These are phyloP conservation scores for Rhinoderma darwinii DNA, from an alignment of 2,113 vertebrate species.

Conservation along the genomic window DNA sequence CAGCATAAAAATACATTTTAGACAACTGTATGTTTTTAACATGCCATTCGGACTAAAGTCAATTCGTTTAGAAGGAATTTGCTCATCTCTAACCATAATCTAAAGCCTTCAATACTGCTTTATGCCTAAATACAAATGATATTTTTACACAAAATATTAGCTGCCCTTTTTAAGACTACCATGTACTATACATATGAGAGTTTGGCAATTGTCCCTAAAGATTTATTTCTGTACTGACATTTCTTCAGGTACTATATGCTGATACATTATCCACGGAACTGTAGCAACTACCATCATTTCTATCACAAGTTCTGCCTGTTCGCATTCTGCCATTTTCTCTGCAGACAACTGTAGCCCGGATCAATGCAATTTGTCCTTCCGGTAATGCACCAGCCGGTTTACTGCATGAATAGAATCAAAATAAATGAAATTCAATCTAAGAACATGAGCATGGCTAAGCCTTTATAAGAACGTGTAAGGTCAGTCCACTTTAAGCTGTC, in stretches of 20 bases:
- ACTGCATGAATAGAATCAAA: neutral
- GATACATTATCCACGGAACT: neutral
- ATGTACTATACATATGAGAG: neutral
- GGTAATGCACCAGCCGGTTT: neutral
- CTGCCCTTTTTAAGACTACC: neutral
- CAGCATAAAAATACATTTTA: too few relatives aligned
- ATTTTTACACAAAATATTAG: neutral
- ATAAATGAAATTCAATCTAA: constrained; percentile 1
- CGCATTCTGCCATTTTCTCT: neutral
- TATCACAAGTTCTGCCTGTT: neutral
- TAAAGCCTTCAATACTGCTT: neutral
- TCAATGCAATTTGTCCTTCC: neutral
- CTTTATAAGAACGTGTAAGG: neutral
- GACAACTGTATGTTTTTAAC: too few relatives aligned
- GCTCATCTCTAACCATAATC: too few relatives aligned
- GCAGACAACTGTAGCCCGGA: neutral
- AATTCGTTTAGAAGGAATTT: too few relatives aligned
- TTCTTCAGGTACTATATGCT: neutral
- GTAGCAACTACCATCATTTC: neutral
- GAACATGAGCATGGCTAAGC: constrained; percentile 13
- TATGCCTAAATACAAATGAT: neutral
- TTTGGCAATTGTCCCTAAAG: neutral
- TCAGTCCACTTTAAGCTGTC: neutral
- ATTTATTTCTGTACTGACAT: neutral
- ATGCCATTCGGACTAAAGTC: too few relatives aligned